Evolutionary conservation across 2,888 invertebrate species (phyloP).

Genomic region (Pollenia amentaria): DNA sequence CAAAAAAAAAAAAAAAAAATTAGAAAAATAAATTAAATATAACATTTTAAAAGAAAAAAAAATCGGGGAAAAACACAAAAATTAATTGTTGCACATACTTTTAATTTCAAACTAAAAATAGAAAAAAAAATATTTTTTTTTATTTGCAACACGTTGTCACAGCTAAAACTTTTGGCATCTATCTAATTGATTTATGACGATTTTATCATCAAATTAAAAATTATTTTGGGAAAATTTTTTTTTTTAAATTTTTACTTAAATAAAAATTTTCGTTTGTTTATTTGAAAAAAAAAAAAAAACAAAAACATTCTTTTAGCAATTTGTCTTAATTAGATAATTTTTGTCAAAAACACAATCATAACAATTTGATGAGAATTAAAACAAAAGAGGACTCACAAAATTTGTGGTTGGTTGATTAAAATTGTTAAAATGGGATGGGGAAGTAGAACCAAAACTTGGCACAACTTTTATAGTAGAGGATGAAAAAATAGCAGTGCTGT

Average conservation of each 20-base stretch:
- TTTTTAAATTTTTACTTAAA: no score
- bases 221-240: not conserved
- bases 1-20: not conserved
- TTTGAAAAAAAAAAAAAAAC: not conserved
- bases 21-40: slow-evolving; percentile 5
- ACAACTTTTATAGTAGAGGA: not conserved
- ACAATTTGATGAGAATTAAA: not conserved
- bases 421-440: not conserved
- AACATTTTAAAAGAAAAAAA: not conserved
- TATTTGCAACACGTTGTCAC: slow-evolving; percentile 3
- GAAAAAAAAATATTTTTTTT: slow-evolving; percentile 11
- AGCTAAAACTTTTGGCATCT: not conserved
- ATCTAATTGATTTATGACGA: slow-evolving; percentile 58
- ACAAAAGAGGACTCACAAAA: slow-evolving; percentile 34
- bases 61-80: slow-evolving; percentile 6
- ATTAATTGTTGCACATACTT: slow-evolving; percentile 69
- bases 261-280: slow-evolving; percentile 49
- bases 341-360: slow-evolving; percentile 14
- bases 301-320: slow-evolving; percentile 22
- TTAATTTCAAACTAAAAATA: slow-evolving; percentile 42
- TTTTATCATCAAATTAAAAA: slow-evolving; percentile 35
- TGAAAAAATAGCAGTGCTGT: not conserved
- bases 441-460: not conserved
- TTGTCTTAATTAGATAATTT: slow-evolving; percentile 60
- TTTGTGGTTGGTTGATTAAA: not conserved